Percentiles rank a stretch among this genome's conserved stretches.
These are phyloP conservation scores for Mastomys coucha DNA, from an alignment of 2,113 vertebrate species.

Conservation along the genomic window DNA sequence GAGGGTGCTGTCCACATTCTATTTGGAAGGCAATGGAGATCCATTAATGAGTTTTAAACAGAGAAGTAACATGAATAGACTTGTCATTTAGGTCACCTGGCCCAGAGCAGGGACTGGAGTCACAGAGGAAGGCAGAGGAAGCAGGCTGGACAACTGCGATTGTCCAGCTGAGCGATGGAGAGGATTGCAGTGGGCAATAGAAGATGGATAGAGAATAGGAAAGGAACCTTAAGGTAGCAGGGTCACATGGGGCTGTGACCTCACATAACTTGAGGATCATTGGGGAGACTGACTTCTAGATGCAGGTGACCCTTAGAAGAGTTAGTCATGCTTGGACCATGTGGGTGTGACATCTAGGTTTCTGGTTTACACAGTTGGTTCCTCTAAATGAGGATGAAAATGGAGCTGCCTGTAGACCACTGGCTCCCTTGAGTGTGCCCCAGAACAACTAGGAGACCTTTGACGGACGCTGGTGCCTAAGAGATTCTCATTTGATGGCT, in stretches of 20 bases:
- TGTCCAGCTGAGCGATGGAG: not conserved
- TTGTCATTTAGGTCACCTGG: not conserved
- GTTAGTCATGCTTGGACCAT: not conserved
- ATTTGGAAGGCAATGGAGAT: not conserved
- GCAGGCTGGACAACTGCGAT: not conserved
- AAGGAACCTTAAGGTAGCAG: not conserved
- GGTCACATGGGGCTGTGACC: not conserved
- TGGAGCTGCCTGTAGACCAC: not conserved
- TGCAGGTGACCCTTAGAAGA: not conserved
- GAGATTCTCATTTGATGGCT: not conserved
- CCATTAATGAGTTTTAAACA: not conserved
- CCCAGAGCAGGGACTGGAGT: not conserved
- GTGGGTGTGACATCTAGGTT: not conserved
- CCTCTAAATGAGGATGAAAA: not conserved
- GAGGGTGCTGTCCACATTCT: not conserved
- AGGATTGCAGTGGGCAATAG: not conserved
- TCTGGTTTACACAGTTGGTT: not conserved
- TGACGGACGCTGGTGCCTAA: not conserved
- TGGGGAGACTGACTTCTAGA: not conserved
- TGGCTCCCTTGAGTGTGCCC: not conserved
- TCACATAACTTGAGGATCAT: not conserved
- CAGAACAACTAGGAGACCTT: not conserved
- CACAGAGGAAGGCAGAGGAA: not conserved
- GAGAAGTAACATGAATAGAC: not conserved
- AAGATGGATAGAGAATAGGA: not conserved